Evolutionary conservation across 2,113 vertebrate genomes (phyloP).

Genomic region (Salvelinus alpinus): DNA sequence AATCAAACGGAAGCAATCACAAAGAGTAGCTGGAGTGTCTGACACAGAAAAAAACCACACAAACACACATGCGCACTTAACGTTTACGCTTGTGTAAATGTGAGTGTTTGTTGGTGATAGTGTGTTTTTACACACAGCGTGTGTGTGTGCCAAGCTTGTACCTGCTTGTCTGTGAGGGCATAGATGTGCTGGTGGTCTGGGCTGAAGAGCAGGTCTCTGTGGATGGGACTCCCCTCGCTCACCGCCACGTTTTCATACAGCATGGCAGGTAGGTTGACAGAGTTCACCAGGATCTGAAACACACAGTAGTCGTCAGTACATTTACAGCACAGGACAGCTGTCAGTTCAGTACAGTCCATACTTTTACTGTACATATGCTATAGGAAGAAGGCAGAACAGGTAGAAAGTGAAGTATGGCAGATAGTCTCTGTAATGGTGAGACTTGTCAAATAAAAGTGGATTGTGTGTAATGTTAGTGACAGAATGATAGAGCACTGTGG

Average conservation of each 20-base stretch:
- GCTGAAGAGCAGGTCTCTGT: conserved; percentile 90
- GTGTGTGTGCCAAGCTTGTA: conserved; percentile 28
- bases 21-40: too few species aligned
- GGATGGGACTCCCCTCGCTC: neutral
- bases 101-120: neutral
- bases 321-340: neutral
- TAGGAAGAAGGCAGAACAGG: neutral
- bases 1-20: too few species aligned
- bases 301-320: too few species aligned
- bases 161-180: conserved; percentile 85
- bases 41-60: too few species aligned
- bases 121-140: neutral
- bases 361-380: too few species aligned
- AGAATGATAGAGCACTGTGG: neutral
- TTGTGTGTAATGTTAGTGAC: neutral
- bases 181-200: conserved; percentile 89
- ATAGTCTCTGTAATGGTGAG: neutral
- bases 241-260: conserved; percentile 60
- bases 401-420: neutral
- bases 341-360: too few species aligned
- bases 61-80: too few species aligned
- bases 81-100: too few species aligned
- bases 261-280: conserved; percentile 75
- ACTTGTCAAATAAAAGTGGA: neutral
- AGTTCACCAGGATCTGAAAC: conserved; percentile 87